Evolutionary conservation across 1,140 invertebrate genomes (phyloP), one percentile per base, ranked within the genome.

Genomic region (Drosophila mayri): DNA sequence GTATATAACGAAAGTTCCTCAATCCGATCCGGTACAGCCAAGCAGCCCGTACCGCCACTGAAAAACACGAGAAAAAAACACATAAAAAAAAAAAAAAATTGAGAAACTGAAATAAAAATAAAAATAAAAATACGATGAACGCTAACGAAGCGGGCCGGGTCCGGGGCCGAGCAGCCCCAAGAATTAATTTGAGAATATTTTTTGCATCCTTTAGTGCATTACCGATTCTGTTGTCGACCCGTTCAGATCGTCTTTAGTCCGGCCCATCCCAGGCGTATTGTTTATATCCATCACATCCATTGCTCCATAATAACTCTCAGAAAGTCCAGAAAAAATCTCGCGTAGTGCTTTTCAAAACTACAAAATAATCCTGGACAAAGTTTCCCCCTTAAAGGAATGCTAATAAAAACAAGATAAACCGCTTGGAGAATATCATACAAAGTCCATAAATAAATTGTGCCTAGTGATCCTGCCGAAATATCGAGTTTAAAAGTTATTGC

Each of bases 191-290:
- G 85, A 91, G 90, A 91, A 83, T 88, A 90, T 91, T 91, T 90
- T 88, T 91, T 91, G 90, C 90, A 91, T 91, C 90, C 90, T 91
- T 90, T 91, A 91, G 90, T 91, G 90, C 90, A 91, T 91, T 91
- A 81, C 90, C 86, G 90, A 83, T 91, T 91, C 79, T 86, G 90
- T 90, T 85, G 76, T 91, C 90, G 90, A 91, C 55, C 79, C 76
- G 90, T 86, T 76, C 81, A 86, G 90, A 91, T 91, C 88, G 78
- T 47, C 55, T 61, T 46, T 76, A 79, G 65, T 81, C 71, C 83
- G 84, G 84, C 80, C 79, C 47, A 72, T 28, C 46, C 75, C 58
- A 76, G 63, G 32, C 61, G 71, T 61, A 57, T 80, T 84, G 68
- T 84, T 65, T 75, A 80, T 65, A 55, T 20, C 37, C 50, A 54